Evolutionary conservation across 2,888 invertebrate genomes (phyloP).

Genomic region (Drosophila mimetica): DNA sequence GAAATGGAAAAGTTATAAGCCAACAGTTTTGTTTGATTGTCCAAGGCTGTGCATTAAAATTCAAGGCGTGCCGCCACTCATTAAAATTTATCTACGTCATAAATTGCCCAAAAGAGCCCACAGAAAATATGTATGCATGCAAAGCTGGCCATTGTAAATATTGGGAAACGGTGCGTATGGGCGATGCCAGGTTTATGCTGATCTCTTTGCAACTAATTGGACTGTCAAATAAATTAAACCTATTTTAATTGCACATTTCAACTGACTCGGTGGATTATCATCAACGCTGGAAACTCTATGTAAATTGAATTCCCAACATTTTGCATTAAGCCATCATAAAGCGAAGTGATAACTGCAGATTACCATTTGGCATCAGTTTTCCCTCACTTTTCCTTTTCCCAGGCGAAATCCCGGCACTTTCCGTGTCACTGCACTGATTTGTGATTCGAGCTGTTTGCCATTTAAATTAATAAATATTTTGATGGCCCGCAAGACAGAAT

Average conservation of each 20-base stretch:
- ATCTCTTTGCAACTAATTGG: conserved; percentile 27
- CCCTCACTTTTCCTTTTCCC: not conserved
- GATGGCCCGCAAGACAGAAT: conserved; percentile 1
- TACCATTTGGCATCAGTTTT: not conserved
- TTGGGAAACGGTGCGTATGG: conserved; percentile 39
- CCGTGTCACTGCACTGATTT: conserved; percentile 12
- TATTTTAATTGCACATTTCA: conserved; percentile 21
- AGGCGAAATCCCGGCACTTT: not conserved
- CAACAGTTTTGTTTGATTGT: conserved; percentile 27
- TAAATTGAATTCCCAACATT: conserved; percentile 4
- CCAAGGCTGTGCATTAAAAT: conserved; percentile 69
- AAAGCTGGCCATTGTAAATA: conserved; percentile 14
- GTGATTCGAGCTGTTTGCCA: conserved; percentile 25
- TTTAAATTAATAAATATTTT: conserved; percentile 51
- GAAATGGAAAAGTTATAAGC: conserved; percentile 10
- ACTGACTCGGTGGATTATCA: conserved; percentile 7
- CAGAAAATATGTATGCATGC: conserved; percentile 27
- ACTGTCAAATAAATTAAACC: conserved; percentile 25
- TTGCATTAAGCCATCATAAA: conserved; percentile 13
- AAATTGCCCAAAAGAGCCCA: conserved; percentile 50
- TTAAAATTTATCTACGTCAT: conserved; percentile 69
- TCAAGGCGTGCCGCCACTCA: conserved; percentile 66
- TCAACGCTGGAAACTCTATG: not conserved
- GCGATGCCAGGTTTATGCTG: conserved; percentile 3
- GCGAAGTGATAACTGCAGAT: conserved; percentile 10